These are phyloP conservation scores for Drosophila triauraria DNA, from an alignment of 1,140 invertebrate genomes.

Conservation along the genomic window DNA sequence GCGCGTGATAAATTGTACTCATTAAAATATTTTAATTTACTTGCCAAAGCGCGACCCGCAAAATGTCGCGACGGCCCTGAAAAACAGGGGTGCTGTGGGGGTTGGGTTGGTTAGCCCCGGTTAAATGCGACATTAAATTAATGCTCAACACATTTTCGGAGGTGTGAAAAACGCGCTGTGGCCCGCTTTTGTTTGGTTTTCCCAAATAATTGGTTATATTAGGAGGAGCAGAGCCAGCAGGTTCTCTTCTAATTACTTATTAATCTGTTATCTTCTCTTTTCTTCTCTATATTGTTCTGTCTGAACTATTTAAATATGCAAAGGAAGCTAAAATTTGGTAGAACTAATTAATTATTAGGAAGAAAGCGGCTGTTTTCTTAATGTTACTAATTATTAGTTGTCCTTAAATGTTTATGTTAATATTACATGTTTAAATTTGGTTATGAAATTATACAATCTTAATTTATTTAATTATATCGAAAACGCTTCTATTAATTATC, in stretches of 20 bases:
- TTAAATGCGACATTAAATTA: conserved; percentile 75
- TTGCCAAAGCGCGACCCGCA: conserved; percentile 61
- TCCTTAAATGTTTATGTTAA: neutral
- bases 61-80: conserved; percentile 26
- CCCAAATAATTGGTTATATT: conserved; percentile 71
- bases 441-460: too few relatives aligned
- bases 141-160: conserved; percentile 63
- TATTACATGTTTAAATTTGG: neutral
- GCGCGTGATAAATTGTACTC: conserved; percentile 80
- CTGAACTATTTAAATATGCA: neutral
- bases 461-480: neutral
- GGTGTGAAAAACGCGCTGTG: conserved; percentile 26
- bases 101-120: neutral
- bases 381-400: too few relatives aligned
- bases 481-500: neutral
- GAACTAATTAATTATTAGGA: conserved; percentile 39
- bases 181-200: conserved; percentile 28
- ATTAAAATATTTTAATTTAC: conserved; percentile 85
- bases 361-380: neutral
- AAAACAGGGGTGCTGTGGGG: neutral
- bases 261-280: neutral
- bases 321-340: conserved; percentile 21
- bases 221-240: conserved; percentile 13
- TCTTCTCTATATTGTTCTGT: neutral
- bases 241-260: neutral